phyloP scores from a whole-genome alignment of 2,888 invertebrate species.

The Halictus quadricinctus region DNA sequence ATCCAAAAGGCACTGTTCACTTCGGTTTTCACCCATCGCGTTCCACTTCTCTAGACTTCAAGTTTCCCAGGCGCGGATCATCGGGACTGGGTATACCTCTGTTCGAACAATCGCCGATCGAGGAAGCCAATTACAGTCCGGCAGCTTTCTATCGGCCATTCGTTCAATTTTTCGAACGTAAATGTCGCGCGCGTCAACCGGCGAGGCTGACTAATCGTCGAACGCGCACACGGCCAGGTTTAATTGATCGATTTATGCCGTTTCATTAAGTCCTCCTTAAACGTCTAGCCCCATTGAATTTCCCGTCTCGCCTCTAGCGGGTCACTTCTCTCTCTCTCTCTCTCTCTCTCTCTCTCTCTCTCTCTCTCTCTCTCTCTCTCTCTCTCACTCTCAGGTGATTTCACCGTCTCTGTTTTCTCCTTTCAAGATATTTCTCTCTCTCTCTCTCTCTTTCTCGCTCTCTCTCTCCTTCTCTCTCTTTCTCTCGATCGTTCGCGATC shows the following conservation, averaged over 20 bases:
- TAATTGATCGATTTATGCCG: constrained; percentile 51
- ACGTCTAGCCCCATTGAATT: constrained; percentile 35
- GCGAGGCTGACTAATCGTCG: constrained; percentile 35
- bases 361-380: background rate
- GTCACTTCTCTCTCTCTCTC: background rate
- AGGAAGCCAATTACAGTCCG: constrained; percentile 16
- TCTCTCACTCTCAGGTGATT: background rate
- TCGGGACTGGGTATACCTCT: background rate
- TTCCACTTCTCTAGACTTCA: background rate
- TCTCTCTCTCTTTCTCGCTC: background rate
- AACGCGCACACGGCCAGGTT: constrained; percentile 27
- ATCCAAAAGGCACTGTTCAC: background rate
- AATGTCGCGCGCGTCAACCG: constrained; percentile 30
- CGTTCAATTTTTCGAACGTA: constrained; percentile 31
- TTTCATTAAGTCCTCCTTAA: constrained; percentile 47
- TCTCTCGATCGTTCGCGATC: constrained; percentile 17
- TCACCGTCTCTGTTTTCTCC: constrained; percentile 9
- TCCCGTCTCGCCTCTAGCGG: background rate
- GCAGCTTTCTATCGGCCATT: constrained; percentile 18
- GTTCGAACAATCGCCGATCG: background rate
- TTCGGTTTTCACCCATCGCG: constrained; percentile 18
- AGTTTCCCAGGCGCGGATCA: background rate
- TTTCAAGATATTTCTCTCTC: constrained; percentile 12
- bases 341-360: background rate
- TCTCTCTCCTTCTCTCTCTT: background rate